Conservation (phyloP, 2,113 vertebrate genomes). For the Turdus rufiventris region DNA sequence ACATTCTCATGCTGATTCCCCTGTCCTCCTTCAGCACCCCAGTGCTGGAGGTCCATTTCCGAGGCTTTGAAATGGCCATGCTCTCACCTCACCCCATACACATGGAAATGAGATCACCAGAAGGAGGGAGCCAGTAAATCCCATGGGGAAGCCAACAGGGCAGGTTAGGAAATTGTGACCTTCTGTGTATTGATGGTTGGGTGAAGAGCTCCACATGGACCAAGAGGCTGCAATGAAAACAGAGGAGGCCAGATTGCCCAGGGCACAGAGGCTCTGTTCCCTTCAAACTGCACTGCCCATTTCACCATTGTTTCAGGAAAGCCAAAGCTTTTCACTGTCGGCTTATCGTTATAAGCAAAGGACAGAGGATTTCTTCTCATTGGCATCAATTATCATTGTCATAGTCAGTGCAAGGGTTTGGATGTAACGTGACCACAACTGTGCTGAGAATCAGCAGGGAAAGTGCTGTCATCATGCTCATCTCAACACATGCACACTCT, state of each 20-base stretch:
- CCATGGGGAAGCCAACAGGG: background rate
- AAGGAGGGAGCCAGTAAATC: background rate
- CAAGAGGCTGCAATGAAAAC: background rate
- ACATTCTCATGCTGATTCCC: constrained; percentile 67
- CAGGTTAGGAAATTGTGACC: background rate
- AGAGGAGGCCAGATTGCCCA: background rate
- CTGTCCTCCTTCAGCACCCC: constrained; percentile 18
- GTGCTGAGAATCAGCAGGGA: background rate
- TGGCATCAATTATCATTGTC: background rate
- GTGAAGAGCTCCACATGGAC: background rate
- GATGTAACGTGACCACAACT: background rate
- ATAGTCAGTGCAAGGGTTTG: background rate
- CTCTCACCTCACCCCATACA: constrained; percentile 54
- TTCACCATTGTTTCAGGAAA: background rate
- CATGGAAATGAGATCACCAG: constrained; percentile 61
- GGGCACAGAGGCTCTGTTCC: background rate
- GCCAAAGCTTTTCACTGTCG: background rate
- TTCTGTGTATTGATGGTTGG: background rate
- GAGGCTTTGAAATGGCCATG: constrained; percentile 67
- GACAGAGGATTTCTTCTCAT: background rate
- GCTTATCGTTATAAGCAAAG: background rate
- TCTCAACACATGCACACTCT: background rate
- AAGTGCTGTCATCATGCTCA: accelerated
- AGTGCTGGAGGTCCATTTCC: constrained; percentile 36
- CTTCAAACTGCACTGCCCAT: background rate